phyloP scores from a whole-genome alignment of 1,140 invertebrate species.

The Sesamia nonagrioides region DNA sequence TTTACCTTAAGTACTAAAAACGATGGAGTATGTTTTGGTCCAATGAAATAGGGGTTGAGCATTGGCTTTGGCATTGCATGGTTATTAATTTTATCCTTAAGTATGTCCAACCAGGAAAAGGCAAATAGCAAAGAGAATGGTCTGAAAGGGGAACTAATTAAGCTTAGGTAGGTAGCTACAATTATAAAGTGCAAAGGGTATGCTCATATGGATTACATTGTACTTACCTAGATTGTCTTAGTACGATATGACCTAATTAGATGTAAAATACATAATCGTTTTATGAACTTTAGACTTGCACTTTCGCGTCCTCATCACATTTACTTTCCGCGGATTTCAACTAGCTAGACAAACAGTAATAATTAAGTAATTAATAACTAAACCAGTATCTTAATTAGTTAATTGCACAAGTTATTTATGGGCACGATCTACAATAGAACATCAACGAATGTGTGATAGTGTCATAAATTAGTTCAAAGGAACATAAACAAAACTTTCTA shows the following conservation, averaged over 20 bases:
- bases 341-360: neutral
- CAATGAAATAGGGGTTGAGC: too few species aligned
- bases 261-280: neutral
- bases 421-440: neutral
- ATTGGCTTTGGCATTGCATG: too few species aligned
- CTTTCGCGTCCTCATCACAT: neutral
- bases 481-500: neutral
- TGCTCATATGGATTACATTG: neutral
- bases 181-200: neutral
- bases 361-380: neutral
- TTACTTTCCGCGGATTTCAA: neutral
- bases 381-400: slow-evolving; percentile 1
- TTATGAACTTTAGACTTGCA: neutral
- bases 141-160: too few species aligned
- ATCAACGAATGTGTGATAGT: neutral
- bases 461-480: neutral
- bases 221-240: neutral
- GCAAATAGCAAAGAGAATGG: too few species aligned
- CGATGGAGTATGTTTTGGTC: too few species aligned
- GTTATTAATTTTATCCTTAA: too few species aligned
- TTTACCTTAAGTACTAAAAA: too few species aligned
- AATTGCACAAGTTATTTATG: slow-evolving; percentile 14
- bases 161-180: neutral
- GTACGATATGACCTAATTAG: neutral
- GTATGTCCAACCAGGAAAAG: too few species aligned